Base-by-base conservation (phyloP, 2,797 vertebrate species). In the Intellagama lesueurii region DNA sequence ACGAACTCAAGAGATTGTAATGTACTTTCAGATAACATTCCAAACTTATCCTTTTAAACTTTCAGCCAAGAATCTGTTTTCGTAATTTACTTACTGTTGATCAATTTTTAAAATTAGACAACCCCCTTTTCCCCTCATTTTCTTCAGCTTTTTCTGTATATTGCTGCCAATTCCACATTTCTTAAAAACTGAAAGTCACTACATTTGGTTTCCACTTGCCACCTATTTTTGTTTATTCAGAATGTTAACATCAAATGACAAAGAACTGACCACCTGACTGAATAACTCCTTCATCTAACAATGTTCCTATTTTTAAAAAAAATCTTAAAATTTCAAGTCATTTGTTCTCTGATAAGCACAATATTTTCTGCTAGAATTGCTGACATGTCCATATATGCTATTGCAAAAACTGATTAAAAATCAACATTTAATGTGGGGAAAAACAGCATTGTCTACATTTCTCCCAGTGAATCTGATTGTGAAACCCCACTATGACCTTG, bases 31-130 rank as follows among this genome's bases (percentile, higher is more conserved):
- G 96, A 97, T 97, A 97, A 97, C 97, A 97, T 97, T 97, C 97
- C 97, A 96, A 96, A 97, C 94, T 95, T 94, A 95, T 92, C 96
- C 97, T 97, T 97, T 97, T 72, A 97, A 94, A 93, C 96, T 96
- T 94, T 85, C 89, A 93, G 96, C 97, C 97, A 97, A 97, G 96
- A 98, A 97, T 96, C 97, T 97, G 96, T 97, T 97, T 97, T 97
- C 94, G 91, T 93, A 94, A 96, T 97, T 95, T 96, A 94, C 96
- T 95, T 94, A 92, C 93, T 95, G 91, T 96, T 97, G 97, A 96
- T 96, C 96, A 93, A 22, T 60, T 81, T 80, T 81, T 40, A 26
- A 95, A 87, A 95, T 47, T 44, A 83, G 75, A 81, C 60, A 40
- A 72, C 44, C 35, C 1, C 14, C 70, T 30, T 78, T 77, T 69